Conservation (phyloP, 64 coral and sea anemone genomes). For the Actinia equina region DNA sequence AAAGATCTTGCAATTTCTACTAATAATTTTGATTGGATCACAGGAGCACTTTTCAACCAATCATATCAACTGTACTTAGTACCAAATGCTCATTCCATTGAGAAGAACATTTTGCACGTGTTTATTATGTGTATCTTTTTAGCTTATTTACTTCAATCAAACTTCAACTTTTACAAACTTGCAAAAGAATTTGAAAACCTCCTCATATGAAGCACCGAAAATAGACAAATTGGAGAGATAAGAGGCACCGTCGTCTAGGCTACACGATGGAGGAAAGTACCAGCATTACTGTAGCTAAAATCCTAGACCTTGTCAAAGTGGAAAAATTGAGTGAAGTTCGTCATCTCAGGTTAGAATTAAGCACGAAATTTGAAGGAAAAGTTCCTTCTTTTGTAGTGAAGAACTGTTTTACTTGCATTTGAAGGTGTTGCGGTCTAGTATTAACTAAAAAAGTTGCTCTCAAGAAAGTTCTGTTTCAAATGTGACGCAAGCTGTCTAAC, state of each 20-base stretch:
- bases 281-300: conserved; percentile 61
- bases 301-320: conserved; percentile 57
- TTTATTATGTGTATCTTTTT: background rate
- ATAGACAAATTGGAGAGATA: background rate
- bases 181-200: background rate
- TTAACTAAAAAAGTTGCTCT: background rate
- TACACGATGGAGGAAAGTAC: conserved; percentile 45
- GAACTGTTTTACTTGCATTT: background rate
- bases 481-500: background rate
- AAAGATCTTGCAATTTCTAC: background rate
- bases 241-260: conserved; percentile 31
- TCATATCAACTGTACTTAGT: background rate
- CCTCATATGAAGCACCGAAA: background rate
- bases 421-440: background rate
- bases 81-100: background rate
- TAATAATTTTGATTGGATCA: background rate
- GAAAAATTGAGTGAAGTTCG: conserved; percentile 72
- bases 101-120: conserved; percentile 17
- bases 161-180: background rate
- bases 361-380: background rate
- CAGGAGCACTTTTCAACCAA: background rate
- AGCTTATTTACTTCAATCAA: background rate
- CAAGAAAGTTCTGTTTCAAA: background rate
- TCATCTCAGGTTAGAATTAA: conserved; percentile 58
- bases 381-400: background rate